A percentile compares a stretch with the other conserved stretches of the same genome.
phyloP scores from a whole-genome alignment of 2,797 vertebrate genomes.

The Syndactyla subalaris region DNA sequence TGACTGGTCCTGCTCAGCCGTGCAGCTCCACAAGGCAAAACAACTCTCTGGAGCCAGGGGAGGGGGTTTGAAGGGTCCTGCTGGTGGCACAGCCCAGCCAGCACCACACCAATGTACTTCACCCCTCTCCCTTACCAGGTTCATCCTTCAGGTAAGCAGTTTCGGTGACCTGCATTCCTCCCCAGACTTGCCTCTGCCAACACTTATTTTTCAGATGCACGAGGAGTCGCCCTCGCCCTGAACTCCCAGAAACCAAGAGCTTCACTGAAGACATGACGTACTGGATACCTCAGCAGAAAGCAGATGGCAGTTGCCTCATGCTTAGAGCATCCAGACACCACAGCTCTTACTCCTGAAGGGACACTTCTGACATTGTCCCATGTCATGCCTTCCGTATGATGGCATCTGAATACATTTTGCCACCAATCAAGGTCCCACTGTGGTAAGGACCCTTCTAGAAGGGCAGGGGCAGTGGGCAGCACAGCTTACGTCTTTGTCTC shows the following conservation, averaged over 20 bases:
- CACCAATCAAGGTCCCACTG: not conserved
- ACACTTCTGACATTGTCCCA: not conserved
- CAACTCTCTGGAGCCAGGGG: not conserved
- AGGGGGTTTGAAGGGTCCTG: not conserved
- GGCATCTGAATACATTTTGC: not conserved
- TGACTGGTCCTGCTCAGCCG: not conserved
- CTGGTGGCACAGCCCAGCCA: rapidly evolving
- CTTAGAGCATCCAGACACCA: not conserved
- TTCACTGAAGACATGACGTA: rapidly evolving
- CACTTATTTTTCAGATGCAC: not conserved
- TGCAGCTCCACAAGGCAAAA: not conserved
- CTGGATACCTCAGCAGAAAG: not conserved
- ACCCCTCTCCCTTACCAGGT: not conserved
- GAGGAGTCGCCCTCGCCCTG: rapidly evolving
- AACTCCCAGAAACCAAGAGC: not conserved
- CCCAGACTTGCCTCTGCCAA: not conserved
- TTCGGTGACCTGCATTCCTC: not conserved
- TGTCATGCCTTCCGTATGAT: not conserved
- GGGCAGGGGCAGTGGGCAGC: not conserved
- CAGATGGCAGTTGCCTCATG: not conserved
- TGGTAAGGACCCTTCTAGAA: not conserved
- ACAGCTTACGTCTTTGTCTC: not conserved
- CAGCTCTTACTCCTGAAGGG: not conserved
- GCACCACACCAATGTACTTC: not conserved
- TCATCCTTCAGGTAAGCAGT: not conserved